A percentile compares a stretch with the other conserved stretches of the same genome.
These are phyloP conservation scores for Cladorhizidae sp. DNA, from an alignment of 37 sponge, comb jelly and placozoan genomes.

Conservation along the genomic window DNA sequence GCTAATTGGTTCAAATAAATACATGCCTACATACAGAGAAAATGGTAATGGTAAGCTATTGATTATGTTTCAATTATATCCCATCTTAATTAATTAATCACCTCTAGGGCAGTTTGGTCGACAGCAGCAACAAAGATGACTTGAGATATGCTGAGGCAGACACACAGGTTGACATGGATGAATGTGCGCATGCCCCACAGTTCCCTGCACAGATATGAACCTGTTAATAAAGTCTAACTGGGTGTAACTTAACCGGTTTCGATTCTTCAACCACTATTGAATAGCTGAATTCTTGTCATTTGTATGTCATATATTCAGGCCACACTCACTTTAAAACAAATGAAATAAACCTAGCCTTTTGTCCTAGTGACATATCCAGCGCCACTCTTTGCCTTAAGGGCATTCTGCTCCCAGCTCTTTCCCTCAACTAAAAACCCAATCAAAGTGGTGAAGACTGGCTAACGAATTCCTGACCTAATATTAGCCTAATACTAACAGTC, in stretches of 20 bases:
- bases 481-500: not conserved
- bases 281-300: too few relatives aligned
- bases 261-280: too few relatives aligned
- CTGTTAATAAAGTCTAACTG: not conserved
- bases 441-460: too few relatives aligned
- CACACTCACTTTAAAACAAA: not conserved
- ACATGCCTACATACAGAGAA: not conserved
- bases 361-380: too few relatives aligned
- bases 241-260: too few relatives aligned
- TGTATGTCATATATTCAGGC: too few relatives aligned
- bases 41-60: not conserved
- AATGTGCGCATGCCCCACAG: conserved; percentile 70
- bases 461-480: not conserved
- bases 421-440: too few relatives aligned
- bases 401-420: too few relatives aligned
- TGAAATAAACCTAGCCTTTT: not conserved
- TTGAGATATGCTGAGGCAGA: conserved; percentile 54
- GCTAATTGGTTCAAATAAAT: too few relatives aligned
- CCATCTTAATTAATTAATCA: not conserved
- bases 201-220: conserved; percentile 9
- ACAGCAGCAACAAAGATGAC: conserved; percentile 42
- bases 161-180: conserved; percentile 64
- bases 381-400: too few relatives aligned
- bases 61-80: too few relatives aligned
- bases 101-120: conserved; percentile 39